phyloP scores from a whole-genome alignment of 2,113 vertebrate genomes.

The Lates calcarifer region DNA sequence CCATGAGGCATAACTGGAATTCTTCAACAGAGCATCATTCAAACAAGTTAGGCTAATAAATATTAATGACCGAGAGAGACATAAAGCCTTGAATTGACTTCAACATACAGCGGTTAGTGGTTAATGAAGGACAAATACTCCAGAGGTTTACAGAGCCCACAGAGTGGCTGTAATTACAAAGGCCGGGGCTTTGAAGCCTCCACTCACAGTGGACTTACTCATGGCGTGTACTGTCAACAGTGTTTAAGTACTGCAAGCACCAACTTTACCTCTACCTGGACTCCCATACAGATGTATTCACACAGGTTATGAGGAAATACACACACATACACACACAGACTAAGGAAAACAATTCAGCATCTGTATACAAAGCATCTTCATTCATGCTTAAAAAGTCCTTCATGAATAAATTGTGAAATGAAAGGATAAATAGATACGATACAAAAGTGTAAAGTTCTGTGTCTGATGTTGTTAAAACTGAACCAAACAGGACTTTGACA shows the following conservation, averaged over 20 bases:
- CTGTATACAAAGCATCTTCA: neutral
- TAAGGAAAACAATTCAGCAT: neutral
- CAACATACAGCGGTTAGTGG: neutral
- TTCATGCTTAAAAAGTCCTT: neutral
- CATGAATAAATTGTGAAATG: neutral
- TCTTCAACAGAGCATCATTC: conserved; percentile 1
- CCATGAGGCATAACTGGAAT: conserved; percentile 10
- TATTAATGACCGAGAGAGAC: neutral
- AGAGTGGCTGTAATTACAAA: conserved; percentile 52
- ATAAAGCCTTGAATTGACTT: neutral
- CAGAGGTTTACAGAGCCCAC: conserved; percentile 52
- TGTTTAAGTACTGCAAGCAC: conserved; percentile 24
- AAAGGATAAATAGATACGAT: neutral
- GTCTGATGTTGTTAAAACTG: neutral
- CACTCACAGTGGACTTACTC: conserved; percentile 17
- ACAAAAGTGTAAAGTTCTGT: neutral
- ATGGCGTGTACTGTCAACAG: conserved; percentile 26
- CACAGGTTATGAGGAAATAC: neutral
- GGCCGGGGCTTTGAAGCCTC: conserved; percentile 26
- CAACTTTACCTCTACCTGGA: conserved; percentile 18
- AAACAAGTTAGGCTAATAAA: conserved; percentile 2
- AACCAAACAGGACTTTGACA: neutral
- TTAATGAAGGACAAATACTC: conserved; percentile 49
- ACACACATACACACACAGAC: neutral
- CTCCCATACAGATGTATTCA: neutral